phyloP scores from a whole-genome alignment of 2,888 invertebrate genomes.

The Patella pellucida region DNA sequence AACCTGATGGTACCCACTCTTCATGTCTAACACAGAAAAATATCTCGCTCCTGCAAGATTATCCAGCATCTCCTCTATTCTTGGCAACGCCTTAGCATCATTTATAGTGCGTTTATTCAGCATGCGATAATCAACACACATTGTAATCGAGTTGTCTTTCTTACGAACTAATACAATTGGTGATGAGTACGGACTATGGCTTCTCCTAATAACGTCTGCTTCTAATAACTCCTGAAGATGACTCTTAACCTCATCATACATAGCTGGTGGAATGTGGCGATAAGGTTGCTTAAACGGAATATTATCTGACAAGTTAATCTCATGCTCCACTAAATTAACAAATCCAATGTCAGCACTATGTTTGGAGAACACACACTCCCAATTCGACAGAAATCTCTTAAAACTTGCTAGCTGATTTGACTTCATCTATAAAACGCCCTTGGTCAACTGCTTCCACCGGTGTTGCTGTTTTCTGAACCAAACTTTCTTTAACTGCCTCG shows the following conservation, averaged over 20 bases:
- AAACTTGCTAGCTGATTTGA: not conserved
- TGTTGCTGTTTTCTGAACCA: too few relatives aligned
- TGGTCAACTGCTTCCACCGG: too few relatives aligned
- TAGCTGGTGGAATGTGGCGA: conserved; percentile 22
- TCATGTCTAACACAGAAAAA: too few relatives aligned
- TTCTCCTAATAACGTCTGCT: conserved; percentile 15
- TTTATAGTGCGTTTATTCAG: conserved; percentile 12
- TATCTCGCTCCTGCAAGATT: too few relatives aligned
- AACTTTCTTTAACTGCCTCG: too few relatives aligned
- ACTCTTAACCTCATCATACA: conserved; percentile 25
- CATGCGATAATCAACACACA: conserved; percentile 25
- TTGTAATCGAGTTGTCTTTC: conserved; percentile 18
- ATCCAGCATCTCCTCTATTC: not conserved
- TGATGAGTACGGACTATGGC: conserved; percentile 20
- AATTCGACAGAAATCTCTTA: not conserved
- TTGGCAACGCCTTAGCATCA: not conserved
- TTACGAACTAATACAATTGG: conserved; percentile 22
- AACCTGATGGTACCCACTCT: too few relatives aligned
- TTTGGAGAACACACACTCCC: conserved; percentile 19
- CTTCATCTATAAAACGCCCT: too few relatives aligned
- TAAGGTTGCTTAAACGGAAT: conserved; percentile 24
- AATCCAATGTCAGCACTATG: conserved; percentile 1
- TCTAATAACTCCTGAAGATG: conserved; percentile 26
- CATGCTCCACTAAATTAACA: conserved; percentile 21
- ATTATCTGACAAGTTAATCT: conserved; percentile 21